phyloP scores from a whole-genome alignment of 2,797 vertebrate species.

The Acanthiza pusilla region DNA sequence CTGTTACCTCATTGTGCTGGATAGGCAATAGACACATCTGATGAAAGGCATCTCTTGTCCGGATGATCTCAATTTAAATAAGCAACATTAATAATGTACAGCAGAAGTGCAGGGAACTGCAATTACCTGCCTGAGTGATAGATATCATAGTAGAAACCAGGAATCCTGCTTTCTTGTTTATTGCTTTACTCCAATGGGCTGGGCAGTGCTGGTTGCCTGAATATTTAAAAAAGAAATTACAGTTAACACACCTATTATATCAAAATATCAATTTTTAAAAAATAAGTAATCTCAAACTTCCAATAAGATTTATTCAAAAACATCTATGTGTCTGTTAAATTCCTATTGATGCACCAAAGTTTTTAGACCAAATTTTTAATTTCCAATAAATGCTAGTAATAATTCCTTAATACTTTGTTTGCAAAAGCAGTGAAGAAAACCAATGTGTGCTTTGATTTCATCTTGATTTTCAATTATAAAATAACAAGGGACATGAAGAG shows the following conservation, averaged over 20 bases:
- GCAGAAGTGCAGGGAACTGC: background rate
- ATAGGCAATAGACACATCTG: background rate
- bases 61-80: background rate
- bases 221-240: background rate
- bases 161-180: background rate
- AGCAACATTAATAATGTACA: background rate
- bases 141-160: background rate
- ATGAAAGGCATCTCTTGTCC: background rate
- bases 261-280: too few species aligned
- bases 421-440: background rate
- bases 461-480: background rate
- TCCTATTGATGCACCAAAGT: background rate
- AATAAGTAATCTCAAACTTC: background rate
- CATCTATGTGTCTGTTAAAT: background rate
- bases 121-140: background rate
- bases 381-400: background rate
- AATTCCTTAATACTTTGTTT: background rate
- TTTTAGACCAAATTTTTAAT: background rate
- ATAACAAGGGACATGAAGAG: background rate
- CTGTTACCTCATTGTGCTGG: background rate
- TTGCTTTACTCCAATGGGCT: background rate
- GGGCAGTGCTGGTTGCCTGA: background rate
- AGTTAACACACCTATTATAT: accelerated
- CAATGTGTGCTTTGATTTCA: background rate
- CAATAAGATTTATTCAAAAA: background rate